Evolutionary conservation across 1,140 invertebrate genomes (phyloP).

Genomic region (Lysiphlebus fabarum): DNA sequence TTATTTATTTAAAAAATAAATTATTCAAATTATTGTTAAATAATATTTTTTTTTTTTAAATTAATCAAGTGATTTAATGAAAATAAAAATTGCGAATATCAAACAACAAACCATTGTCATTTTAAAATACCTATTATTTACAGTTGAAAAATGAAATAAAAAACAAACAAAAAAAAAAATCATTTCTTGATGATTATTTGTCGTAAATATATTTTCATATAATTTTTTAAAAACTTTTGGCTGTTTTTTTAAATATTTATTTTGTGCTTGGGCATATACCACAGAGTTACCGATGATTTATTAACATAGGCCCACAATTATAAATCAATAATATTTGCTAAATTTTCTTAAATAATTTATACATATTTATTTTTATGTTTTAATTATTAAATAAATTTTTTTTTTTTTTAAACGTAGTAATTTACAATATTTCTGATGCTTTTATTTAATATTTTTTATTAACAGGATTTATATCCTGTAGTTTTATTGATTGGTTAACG

Average conservation of each 20-base stretch:
- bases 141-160: conserved; percentile 18
- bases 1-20: too few species aligned
- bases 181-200: conserved; percentile 22
- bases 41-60: too few species aligned
- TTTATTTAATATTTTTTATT: too few species aligned
- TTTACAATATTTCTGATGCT: too few species aligned
- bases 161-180: conserved; percentile 31
- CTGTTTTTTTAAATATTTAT: conserved; percentile 23
- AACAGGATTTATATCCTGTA: too few species aligned
- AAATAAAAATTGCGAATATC: conserved; percentile 31
- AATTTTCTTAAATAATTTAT: background rate
- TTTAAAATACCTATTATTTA: conserved; percentile 41
- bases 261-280: conserved; percentile 27
- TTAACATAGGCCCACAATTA: too few species aligned
- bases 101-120: conserved; percentile 38
- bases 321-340: too few species aligned
- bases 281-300: conserved; percentile 27
- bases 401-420: too few species aligned
- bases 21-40: too few species aligned
- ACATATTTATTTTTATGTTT: background rate
- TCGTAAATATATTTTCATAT: conserved; percentile 7
- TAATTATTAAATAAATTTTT: too few species aligned
- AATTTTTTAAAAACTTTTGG: background rate
- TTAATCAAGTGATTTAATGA: background rate
- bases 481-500: too few species aligned